A percentile compares a stretch with the other conserved stretches of the same genome.
These are phyloP conservation scores for Drosophila nr. medialis DNA, from an alignment of 2,888 invertebrate species.

Conservation along the genomic window DNA sequence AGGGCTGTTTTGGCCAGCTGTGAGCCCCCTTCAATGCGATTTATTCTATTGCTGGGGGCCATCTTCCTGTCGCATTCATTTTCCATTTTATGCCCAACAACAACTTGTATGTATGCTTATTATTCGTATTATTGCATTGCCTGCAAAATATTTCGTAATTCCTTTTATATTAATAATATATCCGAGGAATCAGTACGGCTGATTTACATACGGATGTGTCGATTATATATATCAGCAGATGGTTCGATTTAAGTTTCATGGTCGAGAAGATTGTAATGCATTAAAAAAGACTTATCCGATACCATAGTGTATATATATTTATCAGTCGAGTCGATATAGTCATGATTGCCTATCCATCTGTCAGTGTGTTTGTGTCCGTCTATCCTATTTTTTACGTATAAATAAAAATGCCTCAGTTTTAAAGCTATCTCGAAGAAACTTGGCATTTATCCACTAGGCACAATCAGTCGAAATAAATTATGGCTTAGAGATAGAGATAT, in stretches of 20 bases:
- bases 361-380: too few species aligned
- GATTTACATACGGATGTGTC: not conserved
- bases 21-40: constrained; percentile 38
- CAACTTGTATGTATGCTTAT: constrained; percentile 33
- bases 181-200: constrained; percentile 21
- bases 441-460: not conserved
- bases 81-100: constrained; percentile 37
- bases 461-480: not conserved
- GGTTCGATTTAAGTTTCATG: not conserved
- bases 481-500: too few species aligned
- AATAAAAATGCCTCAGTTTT: too few species aligned
- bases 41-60: constrained; percentile 20
- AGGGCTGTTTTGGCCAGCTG: constrained; percentile 41
- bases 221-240: not conserved
- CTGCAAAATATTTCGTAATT: constrained; percentile 26
- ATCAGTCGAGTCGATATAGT: not conserved
- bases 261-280: not conserved
- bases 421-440: too few species aligned
- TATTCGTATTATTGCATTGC: constrained; percentile 34
- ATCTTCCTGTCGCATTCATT: constrained; percentile 32
- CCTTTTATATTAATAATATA: constrained; percentile 25
- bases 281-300: not conserved
- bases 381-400: too few species aligned
- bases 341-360: too few species aligned
- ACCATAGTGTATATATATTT: not conserved